Conservation (phyloP, 2,113 vertebrate genomes). For the Canis aureus region DNA sequence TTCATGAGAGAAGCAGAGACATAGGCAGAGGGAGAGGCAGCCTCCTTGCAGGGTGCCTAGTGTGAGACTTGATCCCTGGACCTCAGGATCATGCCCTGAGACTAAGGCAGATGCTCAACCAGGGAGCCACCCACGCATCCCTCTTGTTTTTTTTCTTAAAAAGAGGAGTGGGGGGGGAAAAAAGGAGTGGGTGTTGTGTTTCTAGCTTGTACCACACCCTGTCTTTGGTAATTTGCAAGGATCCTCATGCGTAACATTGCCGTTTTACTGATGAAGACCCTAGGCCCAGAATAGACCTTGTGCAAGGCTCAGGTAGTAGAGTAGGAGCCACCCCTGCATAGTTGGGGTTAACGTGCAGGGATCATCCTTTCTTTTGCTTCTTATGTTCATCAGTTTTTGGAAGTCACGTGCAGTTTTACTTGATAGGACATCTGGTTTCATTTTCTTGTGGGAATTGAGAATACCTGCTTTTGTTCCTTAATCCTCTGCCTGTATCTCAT, state of each 20-base stretch:
- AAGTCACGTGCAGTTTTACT: neutral
- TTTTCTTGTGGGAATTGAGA: neutral
- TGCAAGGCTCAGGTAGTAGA: neutral
- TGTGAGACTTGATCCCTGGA: no score
- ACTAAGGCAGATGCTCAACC: no score
- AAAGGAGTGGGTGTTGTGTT: no score
- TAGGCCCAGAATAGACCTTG: neutral
- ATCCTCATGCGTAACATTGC: neutral
- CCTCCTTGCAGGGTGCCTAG: no score
- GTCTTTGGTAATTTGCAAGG: neutral
- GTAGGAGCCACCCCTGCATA: neutral
- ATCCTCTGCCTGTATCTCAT: neutral
- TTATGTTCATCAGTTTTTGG: neutral
- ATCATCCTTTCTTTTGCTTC: no score
- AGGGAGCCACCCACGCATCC: no score
- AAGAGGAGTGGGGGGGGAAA: neutral
- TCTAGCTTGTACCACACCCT: neutral
- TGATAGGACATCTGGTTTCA: neutral
- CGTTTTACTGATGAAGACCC: neutral
- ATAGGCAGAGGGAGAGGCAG: no score
- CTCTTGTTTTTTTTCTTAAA: neutral
- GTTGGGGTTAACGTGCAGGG: fast-evolving
- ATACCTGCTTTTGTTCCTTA: neutral
- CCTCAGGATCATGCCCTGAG: no score
- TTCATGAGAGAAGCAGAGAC: no score